Conservation (phyloP, 1,140 invertebrate species). For the Pseudomyrmex concolor region DNA sequence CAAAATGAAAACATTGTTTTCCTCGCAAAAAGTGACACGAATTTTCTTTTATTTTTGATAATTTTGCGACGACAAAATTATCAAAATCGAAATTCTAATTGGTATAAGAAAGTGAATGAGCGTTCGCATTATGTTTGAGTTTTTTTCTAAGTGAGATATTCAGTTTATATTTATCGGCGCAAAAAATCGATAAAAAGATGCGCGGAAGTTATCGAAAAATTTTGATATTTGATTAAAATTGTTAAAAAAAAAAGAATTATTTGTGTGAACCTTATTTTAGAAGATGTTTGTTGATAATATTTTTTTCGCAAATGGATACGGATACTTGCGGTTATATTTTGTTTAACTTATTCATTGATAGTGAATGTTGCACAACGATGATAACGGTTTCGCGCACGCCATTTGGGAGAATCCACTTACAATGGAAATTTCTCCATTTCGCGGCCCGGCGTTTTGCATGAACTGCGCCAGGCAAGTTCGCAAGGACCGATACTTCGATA, state of each 20-base stretch:
- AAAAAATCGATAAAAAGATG: background rate
- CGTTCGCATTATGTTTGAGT: background rate
- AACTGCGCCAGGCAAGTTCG: constrained; percentile 35
- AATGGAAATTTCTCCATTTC: constrained; percentile 75
- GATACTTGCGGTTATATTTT: background rate
- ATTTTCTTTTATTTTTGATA: background rate
- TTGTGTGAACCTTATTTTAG: background rate
- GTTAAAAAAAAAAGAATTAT: background rate
- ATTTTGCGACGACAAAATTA: too few species aligned
- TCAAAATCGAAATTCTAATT: background rate
- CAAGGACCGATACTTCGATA: constrained; percentile 35
- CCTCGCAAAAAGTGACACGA: background rate
- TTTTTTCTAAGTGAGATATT: background rate
- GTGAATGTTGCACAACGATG: background rate
- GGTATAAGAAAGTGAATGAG: background rate
- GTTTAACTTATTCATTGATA: background rate
- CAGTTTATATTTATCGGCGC: background rate
- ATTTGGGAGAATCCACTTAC: constrained; percentile 72
- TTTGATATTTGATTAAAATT: background rate
- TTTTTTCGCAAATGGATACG: background rate
- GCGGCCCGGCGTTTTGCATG: constrained; percentile 64
- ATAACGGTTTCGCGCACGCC: constrained; percentile 39
- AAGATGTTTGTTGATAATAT: background rate
- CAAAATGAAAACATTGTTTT: background rate
- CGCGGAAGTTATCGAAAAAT: too few species aligned